These are phyloP conservation scores for Struthidea cinerea DNA, from an alignment of 2,113 vertebrate genomes.

Conservation along the genomic window DNA sequence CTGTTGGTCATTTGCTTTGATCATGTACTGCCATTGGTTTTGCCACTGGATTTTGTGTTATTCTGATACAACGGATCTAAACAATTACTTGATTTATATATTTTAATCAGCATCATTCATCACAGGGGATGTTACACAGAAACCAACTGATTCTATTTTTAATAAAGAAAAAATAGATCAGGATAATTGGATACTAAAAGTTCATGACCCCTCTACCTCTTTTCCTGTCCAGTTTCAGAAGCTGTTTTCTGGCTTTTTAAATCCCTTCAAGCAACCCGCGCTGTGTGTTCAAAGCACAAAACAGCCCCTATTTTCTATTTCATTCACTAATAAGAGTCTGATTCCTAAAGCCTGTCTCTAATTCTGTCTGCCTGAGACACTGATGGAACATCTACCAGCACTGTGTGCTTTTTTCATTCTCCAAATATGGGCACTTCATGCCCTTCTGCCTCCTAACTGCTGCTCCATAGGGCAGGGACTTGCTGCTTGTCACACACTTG, in stretches of 20 bases:
- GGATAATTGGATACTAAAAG: not conserved
- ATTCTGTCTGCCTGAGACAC: not conserved
- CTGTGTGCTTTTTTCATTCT: not conserved
- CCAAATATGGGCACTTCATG: not conserved
- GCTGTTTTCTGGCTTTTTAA: not conserved
- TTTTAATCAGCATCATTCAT: not conserved
- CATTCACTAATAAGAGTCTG: not conserved
- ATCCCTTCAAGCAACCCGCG: rapidly evolving
- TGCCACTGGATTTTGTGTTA: not conserved
- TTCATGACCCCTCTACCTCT: not conserved
- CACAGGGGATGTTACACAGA: not conserved
- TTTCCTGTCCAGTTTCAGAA: not conserved
- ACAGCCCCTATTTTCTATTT: not conserved
- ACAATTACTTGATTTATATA: not conserved
- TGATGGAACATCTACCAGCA: not conserved
- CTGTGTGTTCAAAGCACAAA: not conserved
- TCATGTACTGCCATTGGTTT: not conserved
- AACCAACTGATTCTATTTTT: not conserved
- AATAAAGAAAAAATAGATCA: not conserved
- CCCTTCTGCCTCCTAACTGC: not conserved
- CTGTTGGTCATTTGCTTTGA: not conserved
- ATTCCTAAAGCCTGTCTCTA: not conserved
- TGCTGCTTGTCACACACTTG: not conserved
- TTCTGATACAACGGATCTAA: not conserved
- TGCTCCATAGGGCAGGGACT: not conserved